phyloP scores from a whole-genome alignment of 2,888 invertebrate species.

The Vanessa cardui region DNA sequence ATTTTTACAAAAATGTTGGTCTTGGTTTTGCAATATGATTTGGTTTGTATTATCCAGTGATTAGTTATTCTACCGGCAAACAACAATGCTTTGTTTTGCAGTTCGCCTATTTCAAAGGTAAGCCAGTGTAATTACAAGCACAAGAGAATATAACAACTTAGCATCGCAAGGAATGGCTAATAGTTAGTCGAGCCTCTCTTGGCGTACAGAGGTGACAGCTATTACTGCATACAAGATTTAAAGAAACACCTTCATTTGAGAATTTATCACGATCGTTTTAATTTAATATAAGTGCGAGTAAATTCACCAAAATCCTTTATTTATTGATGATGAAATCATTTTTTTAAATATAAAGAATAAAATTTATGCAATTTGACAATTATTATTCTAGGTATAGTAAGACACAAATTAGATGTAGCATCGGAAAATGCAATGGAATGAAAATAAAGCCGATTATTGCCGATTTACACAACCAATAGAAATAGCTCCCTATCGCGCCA shows the following conservation, averaged over 20 bases:
- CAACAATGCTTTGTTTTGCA: neutral
- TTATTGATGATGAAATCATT: too few relatives aligned
- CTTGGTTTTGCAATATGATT: neutral
- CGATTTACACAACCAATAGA: too few relatives aligned
- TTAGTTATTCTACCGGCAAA: neutral
- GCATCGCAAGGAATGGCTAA: neutral
- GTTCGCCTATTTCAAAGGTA: neutral
- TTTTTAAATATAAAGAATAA: too few relatives aligned
- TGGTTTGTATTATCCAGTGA: neutral
- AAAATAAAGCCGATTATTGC: too few relatives aligned
- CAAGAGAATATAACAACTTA: slow-evolving; percentile 7
- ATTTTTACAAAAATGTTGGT: neutral
- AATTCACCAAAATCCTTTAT: too few relatives aligned
- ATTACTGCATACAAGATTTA: neutral
- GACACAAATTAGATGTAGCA: too few relatives aligned
- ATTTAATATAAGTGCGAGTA: too few relatives aligned
- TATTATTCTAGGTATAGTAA: too few relatives aligned
- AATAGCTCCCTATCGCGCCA: too few relatives aligned
- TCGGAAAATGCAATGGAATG: too few relatives aligned
- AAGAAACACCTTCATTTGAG: neutral
- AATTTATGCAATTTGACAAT: too few relatives aligned
- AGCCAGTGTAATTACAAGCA: neutral
- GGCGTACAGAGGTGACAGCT: neutral
- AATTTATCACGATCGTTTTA: too few relatives aligned
- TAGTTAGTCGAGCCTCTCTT: neutral